Percentiles rank a stretch among this genome's conserved stretches.
Evolutionary conservation across 2,113 vertebrate genomes (phyloP).

Genomic region (Deroptyus accipitrinus): DNA sequence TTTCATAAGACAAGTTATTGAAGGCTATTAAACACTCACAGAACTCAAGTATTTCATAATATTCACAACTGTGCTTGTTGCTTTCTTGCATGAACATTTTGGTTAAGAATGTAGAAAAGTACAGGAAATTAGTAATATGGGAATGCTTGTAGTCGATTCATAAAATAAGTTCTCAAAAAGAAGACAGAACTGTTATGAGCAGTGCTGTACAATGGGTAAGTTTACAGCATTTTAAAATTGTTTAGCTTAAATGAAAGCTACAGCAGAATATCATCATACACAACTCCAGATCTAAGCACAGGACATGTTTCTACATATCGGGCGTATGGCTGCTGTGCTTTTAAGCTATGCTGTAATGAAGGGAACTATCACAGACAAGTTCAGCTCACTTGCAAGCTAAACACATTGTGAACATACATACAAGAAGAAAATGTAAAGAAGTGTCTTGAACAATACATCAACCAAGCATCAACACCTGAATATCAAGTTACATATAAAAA

Average conservation of each 20-base stretch:
- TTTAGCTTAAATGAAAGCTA: background rate
- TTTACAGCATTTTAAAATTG: background rate
- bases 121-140: background rate
- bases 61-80: background rate
- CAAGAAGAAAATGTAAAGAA: background rate
- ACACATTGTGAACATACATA: rapidly evolving
- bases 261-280: background rate
- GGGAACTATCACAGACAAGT: background rate
- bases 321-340: background rate
- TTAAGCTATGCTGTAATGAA: background rate
- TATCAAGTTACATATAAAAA: background rate
- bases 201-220: background rate
- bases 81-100: background rate
- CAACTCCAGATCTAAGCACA: background rate
- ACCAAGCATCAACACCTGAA: background rate
- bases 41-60: background rate
- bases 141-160: background rate
- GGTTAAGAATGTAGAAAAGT: background rate
- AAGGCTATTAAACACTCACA: background rate
- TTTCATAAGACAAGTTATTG: background rate
- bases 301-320: rapidly evolving
- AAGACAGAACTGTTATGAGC: background rate
- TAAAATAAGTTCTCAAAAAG: background rate
- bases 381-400: no score
- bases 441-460: background rate